phyloP scores from a whole-genome alignment of 2,888 invertebrate genomes.

The Pterostichus madidus region DNA sequence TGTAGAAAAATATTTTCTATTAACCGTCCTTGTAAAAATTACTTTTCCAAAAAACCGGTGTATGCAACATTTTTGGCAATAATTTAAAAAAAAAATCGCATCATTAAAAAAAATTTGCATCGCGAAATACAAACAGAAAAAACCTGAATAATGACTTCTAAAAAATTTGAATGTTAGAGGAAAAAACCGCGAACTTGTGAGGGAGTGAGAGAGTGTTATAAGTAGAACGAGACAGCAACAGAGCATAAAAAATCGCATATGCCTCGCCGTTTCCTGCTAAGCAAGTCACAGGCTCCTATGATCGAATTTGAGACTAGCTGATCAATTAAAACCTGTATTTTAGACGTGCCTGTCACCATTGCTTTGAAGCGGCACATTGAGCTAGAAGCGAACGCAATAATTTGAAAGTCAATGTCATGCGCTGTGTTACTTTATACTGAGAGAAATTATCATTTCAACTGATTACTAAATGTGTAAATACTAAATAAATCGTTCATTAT shows the following conservation, averaged over 20 bases:
- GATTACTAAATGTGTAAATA: conserved; percentile 40
- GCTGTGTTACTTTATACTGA: background rate
- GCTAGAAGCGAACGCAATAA: background rate
- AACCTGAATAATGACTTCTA: conserved; percentile 55
- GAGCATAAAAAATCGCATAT: conserved; percentile 53
- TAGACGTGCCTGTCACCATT: conserved; percentile 13
- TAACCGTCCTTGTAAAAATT: conserved; percentile 7
- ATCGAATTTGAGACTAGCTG: conserved; percentile 64
- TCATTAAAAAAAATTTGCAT: conserved; percentile 53
- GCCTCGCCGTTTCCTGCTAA: conserved; percentile 48
- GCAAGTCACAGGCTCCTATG: conserved; percentile 39
- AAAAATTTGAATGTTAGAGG: conserved; percentile 59
- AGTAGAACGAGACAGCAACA: conserved; percentile 3
- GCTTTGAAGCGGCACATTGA: conserved; percentile 16
- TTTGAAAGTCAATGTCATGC: conserved; percentile 56
- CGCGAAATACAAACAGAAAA: conserved; percentile 5
- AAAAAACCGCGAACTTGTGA: conserved; percentile 52
- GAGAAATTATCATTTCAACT: conserved; percentile 8
- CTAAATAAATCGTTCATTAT: conserved; percentile 14
- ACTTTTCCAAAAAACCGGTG: conserved; percentile 42
- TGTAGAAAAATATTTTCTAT: background rate
- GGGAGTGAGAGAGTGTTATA: conserved; percentile 14
- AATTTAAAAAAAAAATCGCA: conserved; percentile 56
- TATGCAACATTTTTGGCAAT: conserved; percentile 59
- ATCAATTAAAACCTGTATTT: conserved; percentile 66